Percentiles rank a stretch among this genome's conserved stretches.
phyloP scores from a whole-genome alignment of 2,888 invertebrate species.

The Apotomis capreana region DNA sequence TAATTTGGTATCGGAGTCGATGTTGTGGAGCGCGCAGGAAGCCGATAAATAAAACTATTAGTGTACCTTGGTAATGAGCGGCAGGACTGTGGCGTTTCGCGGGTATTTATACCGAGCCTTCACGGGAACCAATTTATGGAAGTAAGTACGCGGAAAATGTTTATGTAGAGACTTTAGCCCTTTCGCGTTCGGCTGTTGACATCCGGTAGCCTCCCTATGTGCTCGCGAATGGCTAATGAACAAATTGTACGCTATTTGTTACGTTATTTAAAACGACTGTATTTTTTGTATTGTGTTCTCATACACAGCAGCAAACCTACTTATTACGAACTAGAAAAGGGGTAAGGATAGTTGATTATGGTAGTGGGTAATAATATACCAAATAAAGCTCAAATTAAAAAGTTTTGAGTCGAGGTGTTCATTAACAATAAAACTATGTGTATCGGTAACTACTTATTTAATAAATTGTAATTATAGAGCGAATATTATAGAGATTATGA shows the following conservation, averaged over 20 bases:
- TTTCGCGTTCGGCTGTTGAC: conserved; percentile 69
- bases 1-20: conserved; percentile 44
- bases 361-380: neutral
- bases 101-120: conserved; percentile 80
- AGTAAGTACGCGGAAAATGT: conserved; percentile 83
- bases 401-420: neutral
- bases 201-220: conserved; percentile 68
- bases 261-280: neutral
- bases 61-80: conserved; percentile 71
- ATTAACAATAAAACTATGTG: neutral
- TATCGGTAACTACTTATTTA: neutral
- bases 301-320: neutral
- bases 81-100: conserved; percentile 69
- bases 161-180: conserved; percentile 72
- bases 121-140: conserved; percentile 82
- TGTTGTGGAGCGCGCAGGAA: conserved; percentile 68
- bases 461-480: neutral
- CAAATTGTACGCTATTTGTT: conserved; percentile 13
- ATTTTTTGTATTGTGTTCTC: neutral
- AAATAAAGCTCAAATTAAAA: neutral
- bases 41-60: conserved; percentile 78
- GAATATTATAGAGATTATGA: neutral
- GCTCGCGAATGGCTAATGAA: conserved; percentile 23
- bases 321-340: conserved; percentile 3
- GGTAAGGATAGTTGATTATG: neutral